phyloP scores from a whole-genome alignment of 2,113 vertebrate species.

The Tachuris rubrigastra region DNA sequence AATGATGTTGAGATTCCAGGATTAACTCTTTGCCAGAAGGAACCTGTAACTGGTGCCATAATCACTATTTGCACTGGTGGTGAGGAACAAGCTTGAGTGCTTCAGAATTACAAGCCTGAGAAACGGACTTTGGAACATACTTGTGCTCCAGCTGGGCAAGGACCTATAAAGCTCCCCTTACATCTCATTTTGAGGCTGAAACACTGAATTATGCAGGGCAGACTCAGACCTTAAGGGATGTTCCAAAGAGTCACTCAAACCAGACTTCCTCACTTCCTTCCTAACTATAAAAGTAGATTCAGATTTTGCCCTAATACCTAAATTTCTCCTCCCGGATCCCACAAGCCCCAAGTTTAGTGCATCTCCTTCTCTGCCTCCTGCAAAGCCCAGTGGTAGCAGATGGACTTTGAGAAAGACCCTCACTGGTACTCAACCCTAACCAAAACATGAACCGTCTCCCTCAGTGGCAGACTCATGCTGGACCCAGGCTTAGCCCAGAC shows the following conservation, averaged over 20 bases:
- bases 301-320: neutral
- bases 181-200: neutral
- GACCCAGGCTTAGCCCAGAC: neutral
- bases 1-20: neutral
- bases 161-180: neutral
- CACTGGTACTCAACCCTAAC: neutral
- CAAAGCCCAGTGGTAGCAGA: neutral
- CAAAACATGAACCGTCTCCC: neutral
- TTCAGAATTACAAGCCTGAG: neutral
- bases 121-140: neutral
- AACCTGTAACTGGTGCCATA: neutral
- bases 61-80: neutral
- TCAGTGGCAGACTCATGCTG: fast-evolving
- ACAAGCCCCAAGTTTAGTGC: neutral
- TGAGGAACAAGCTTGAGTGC: neutral
- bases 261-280: neutral
- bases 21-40: neutral
- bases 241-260: neutral
- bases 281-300: neutral
- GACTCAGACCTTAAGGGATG: neutral
- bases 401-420: neutral
- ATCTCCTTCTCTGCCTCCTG: neutral
- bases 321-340: neutral
- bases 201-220: neutral
- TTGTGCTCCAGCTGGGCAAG: neutral